Percentiles rank a stretch among this genome's conserved stretches.
Conservation (phyloP, 2,888 invertebrate genomes). For the Baronia brevicornis region DNA sequence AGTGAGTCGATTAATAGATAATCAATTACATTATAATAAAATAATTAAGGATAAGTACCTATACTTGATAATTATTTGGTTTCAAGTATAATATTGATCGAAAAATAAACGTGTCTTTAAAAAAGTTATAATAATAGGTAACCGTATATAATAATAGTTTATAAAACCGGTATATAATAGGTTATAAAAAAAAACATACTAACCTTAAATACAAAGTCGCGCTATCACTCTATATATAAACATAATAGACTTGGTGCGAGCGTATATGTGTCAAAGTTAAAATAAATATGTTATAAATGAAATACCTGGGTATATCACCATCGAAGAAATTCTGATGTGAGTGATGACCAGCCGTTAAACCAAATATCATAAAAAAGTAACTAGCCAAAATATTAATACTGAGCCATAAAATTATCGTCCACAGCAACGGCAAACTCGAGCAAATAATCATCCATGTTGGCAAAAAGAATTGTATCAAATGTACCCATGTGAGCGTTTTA, state of each 20-base stretch:
- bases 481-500: slow-evolving; percentile 37
- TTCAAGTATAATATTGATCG: too few species aligned
- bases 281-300: not conserved
- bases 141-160: too few species aligned
- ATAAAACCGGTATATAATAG: too few species aligned
- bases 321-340: slow-evolving; percentile 88
- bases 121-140: too few species aligned
- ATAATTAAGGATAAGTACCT: too few species aligned
- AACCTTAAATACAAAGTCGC: too few species aligned
- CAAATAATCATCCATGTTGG: slow-evolving; percentile 59
- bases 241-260: not conserved
- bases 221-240: too few species aligned
- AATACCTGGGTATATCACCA: slow-evolving; percentile 82
- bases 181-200: too few species aligned
- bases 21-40: too few species aligned
- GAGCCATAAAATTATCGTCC: slow-evolving; percentile 72
- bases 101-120: too few species aligned
- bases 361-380: slow-evolving; percentile 78
- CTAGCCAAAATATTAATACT: slow-evolving; percentile 68
- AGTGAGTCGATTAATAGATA: too few species aligned
- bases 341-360: slow-evolving; percentile 87
- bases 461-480: slow-evolving; percentile 42
- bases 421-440: slow-evolving; percentile 42
- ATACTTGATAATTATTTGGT: too few species aligned
- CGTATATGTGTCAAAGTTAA: not conserved